Evolutionary conservation across 1,140 invertebrate genomes (phyloP).

Genomic region (Drosophila bocqueti): DNA sequence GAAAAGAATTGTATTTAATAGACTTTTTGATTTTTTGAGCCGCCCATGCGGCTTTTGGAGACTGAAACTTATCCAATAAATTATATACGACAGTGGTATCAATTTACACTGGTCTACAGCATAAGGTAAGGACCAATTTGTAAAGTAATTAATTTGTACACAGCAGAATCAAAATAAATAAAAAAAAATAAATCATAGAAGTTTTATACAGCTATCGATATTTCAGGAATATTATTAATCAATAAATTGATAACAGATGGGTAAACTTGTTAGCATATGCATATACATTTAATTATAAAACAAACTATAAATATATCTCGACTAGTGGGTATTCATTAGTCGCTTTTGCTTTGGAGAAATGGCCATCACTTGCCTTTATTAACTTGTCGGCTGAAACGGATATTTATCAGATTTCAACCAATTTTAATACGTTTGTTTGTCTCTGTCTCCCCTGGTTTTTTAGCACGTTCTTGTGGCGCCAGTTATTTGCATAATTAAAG

Average conservation of each 20-base stretch:
- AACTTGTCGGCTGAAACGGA: conserved; percentile 29
- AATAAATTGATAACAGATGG: background rate
- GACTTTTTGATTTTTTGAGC: background rate
- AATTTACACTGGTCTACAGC: no score
- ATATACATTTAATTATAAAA: background rate
- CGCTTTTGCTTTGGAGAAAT: background rate
- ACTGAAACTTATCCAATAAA: no score
- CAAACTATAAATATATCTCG: background rate
- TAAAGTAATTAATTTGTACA: no score
- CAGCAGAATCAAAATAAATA: no score
- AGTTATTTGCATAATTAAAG: conserved; percentile 79
- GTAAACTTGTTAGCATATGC: no score
- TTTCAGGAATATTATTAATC: background rate
- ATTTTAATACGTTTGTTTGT: conserved; percentile 26
- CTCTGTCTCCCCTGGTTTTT: conserved; percentile 23
- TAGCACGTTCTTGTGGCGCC: conserved; percentile 71
- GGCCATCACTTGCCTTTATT: conserved; percentile 21
- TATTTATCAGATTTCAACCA: conserved; percentile 63
- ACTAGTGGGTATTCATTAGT: conserved; percentile 13
- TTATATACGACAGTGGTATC: no score
- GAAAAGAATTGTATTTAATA: background rate
- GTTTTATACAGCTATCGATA: background rate
- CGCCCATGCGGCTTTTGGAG: no score
- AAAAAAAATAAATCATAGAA: no score
- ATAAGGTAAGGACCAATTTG: no score